Percentiles rank a stretch among this genome's conserved stretches.
Conservation (phyloP, 1,140 invertebrate genomes). For the Drosophila repletoides region DNA sequence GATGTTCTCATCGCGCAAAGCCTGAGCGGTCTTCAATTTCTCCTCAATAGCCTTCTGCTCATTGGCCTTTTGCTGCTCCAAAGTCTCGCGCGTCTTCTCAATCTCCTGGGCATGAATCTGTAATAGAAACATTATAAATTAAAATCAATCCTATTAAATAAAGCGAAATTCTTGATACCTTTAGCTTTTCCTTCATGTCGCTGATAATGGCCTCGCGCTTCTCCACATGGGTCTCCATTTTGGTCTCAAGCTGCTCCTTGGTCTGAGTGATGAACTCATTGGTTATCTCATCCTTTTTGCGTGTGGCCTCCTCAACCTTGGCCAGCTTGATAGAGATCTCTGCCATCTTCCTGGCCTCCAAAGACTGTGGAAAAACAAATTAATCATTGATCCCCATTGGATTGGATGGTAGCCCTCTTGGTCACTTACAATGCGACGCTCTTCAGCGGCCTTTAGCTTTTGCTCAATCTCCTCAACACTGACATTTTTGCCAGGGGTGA, state of each 20-base stretch:
- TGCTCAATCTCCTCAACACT: slow-evolving; percentile 93
- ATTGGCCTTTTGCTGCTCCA: slow-evolving; percentile 92
- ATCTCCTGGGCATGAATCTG: slow-evolving; percentile 90
- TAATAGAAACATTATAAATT: too few species aligned
- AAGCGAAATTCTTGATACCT: slow-evolving; percentile 84
- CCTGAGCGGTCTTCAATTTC: slow-evolving; percentile 91
- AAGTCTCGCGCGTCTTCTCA: slow-evolving; percentile 90
- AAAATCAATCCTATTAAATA: neutral
- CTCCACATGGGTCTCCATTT: slow-evolving; percentile 93
- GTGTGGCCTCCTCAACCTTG: slow-evolving; percentile 94
- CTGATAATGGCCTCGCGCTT: slow-evolving; percentile 94
- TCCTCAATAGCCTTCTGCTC: slow-evolving; percentile 92
- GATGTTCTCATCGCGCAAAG: slow-evolving; percentile 92
- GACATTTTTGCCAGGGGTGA: slow-evolving; percentile 84
- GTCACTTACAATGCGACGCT: slow-evolving; percentile 91
- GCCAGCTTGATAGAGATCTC: slow-evolving; percentile 90
- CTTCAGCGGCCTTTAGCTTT: slow-evolving; percentile 95
- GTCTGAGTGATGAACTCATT: slow-evolving; percentile 91
- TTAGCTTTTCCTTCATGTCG: slow-evolving; percentile 92
- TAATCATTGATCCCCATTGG: neutral
- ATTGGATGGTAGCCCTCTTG: neutral
- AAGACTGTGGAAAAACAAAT: slow-evolving; percentile 84
- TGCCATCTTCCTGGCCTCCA: slow-evolving; percentile 93
- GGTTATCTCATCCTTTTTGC: slow-evolving; percentile 93
- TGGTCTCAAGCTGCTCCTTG: slow-evolving; percentile 92